Conservation (phyloP, 2,888 invertebrate genomes). For the Pandemis cinnamomeana region DNA sequence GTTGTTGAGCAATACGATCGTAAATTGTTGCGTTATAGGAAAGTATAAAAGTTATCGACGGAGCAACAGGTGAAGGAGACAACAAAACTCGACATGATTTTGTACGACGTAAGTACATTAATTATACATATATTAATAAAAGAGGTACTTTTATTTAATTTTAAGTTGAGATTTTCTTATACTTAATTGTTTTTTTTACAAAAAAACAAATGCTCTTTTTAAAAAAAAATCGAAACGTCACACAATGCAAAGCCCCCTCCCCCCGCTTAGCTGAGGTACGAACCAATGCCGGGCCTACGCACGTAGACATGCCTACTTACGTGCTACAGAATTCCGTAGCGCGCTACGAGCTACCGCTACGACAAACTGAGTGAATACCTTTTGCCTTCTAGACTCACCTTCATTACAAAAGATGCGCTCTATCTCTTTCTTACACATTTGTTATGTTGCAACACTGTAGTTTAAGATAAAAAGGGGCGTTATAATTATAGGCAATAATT, state of each 20-base stretch:
- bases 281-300: background rate
- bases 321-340: conserved; percentile 13
- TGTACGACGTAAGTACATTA: conserved; percentile 73
- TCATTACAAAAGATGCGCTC: background rate
- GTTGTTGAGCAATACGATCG: conserved; percentile 1
- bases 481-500: too few relatives aligned
- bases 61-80: conserved; percentile 74
- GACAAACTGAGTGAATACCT: background rate
- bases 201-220: too few relatives aligned
- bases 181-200: too few relatives aligned
- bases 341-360: background rate
- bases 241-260: too few relatives aligned
- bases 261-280: background rate
- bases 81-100: conserved; percentile 69
- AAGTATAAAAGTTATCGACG: conserved; percentile 41
- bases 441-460: too few relatives aligned
- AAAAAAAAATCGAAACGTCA: too few relatives aligned
- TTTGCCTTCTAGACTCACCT: background rate
- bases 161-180: background rate
- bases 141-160: background rate
- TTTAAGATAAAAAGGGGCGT: too few relatives aligned
- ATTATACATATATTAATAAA: background rate
- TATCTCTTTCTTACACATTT: background rate
- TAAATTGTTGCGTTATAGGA: conserved; percentile 18
- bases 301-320: conserved; percentile 2